Percentiles rank a stretch among this genome's conserved stretches.
Evolutionary conservation across 2,797 vertebrate species (phyloP).

Genomic region (Helarctos malayanus): DNA sequence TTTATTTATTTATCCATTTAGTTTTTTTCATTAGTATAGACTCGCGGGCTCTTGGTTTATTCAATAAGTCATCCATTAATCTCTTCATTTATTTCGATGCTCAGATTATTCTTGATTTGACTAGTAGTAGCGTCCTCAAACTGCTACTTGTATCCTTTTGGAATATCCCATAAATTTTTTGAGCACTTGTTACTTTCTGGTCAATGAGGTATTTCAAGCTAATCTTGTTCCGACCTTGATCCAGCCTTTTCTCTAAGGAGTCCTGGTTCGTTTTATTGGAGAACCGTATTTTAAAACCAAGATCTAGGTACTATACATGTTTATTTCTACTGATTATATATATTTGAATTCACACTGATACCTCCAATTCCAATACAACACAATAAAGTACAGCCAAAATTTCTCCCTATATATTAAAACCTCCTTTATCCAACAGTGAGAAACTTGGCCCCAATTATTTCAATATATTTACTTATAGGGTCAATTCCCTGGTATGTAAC

Average conservation of each 20-base stretch:
- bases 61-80: background rate
- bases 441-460: background rate
- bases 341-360: background rate
- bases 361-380: background rate
- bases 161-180: background rate
- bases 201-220: background rate
- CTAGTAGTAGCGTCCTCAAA: background rate
- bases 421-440: background rate
- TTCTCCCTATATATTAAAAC: background rate
- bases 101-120: background rate
- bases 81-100: background rate
- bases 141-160: background rate
- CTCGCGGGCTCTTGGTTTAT: background rate
- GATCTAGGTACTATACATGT: background rate
- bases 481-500: background rate
- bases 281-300: background rate
- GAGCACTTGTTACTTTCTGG: background rate
- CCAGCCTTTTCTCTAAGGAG: background rate
- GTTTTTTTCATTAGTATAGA: background rate
- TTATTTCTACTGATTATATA: conserved; percentile 32
- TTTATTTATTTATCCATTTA: background rate
- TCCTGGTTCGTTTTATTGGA: background rate
- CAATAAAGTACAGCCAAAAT: background rate
- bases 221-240: background rate
- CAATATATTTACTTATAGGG: background rate